Base-by-base conservation (phyloP, 2,888 invertebrate genomes). In the Cremastinae sp. region DNA sequence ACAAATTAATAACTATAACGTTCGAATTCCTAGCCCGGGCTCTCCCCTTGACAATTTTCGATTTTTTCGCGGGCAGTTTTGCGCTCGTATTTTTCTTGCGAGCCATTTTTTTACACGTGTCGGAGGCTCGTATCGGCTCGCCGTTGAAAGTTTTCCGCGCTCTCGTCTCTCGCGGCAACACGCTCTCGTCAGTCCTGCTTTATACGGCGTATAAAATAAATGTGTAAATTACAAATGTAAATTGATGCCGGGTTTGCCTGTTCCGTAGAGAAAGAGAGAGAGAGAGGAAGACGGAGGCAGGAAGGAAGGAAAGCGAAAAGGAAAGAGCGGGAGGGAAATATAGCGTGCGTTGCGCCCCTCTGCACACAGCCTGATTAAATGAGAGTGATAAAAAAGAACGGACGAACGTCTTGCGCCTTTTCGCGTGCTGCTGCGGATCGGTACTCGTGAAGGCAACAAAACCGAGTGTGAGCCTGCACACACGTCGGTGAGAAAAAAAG, bases 151-250 rank as follows among this genome's bases (percentile, higher is more conserved):
- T 55, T 65, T 43, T 53, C 47, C 43, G 51, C 45, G 39, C 61
- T 61, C 47, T 73, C 62, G 62, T 61, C 10, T 47, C 56, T 45
- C 28, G 20, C 20, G 14, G 20, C 73, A 22, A n/a, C 68, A 28
- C 66, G 55, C 49, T 18, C 56, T 9, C 28, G 22, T 43, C 4
- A 9, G 18, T 35, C 20, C n/a, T 53, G 45, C 53, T 55, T 56
- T 62, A 55, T 69, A 56, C 39, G 39, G 72, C 58, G 62, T 53
- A 73, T 59, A 58, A 68, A 69, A 73, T 69, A 76, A 79, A 81
- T 77, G 80, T 82, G 80, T 83, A 81, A 82, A 83, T 83, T 83
- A 81, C 76, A 58, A 79, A 83, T 81, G 79, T 79, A 81, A 83
- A 83, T 82, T 73, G 62, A 62, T 51, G 70, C 69, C 69, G 71